These are phyloP conservation scores for Porites australiensis DNA, from an alignment of 64 coral and sea anemone species.

Conservation along the genomic window DNA sequence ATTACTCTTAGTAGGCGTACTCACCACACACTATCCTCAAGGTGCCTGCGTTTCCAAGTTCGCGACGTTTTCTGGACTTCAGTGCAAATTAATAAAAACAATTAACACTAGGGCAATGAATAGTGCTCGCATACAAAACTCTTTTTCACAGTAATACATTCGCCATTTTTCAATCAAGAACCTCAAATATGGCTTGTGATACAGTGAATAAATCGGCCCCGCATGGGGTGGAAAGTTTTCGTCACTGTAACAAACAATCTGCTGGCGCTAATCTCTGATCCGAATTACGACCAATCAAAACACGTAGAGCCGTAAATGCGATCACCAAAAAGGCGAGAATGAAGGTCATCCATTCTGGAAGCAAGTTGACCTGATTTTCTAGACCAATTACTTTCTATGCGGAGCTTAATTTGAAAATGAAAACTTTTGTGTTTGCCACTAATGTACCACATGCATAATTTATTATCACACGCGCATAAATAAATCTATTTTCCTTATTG, in stretches of 20 bases:
- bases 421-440: not conserved
- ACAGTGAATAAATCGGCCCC: not conserved
- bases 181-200: not conserved
- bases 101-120: not conserved
- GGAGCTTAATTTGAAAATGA: conserved; percentile 30
- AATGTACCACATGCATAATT: conserved; percentile 26
- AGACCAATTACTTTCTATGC: conserved; percentile 13
- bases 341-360: not conserved
- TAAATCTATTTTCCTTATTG: not conserved
- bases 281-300: not conserved
- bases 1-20: not conserved
- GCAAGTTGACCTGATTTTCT: not conserved
- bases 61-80: not conserved
- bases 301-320: not conserved
- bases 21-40: not conserved
- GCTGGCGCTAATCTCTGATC: not conserved
- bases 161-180: not conserved
- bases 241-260: not conserved
- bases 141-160: not conserved
- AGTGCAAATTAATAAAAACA: not conserved
- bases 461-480: not conserved
- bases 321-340: not conserved
- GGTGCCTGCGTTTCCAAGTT: not conserved
- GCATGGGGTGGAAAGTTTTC: not conserved
- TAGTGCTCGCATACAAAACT: not conserved